Percentiles rank a stretch among this genome's conserved stretches.
These are phyloP conservation scores for Oreotrochilus melanogaster DNA, from an alignment of 2,113 vertebrate genomes.

Conservation along the genomic window DNA sequence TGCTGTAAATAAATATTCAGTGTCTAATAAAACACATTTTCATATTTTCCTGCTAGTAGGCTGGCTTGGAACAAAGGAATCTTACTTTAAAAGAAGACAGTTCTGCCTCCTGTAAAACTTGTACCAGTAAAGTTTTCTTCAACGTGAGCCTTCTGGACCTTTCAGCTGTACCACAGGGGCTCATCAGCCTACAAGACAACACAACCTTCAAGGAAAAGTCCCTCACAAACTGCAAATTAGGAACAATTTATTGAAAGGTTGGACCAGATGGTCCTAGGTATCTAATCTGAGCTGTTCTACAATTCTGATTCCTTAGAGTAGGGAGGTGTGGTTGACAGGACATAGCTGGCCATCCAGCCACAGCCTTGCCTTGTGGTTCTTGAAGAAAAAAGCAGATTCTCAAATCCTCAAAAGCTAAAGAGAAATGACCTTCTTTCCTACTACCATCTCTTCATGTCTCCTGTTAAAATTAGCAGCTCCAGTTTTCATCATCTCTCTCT, in stretches of 20 bases:
- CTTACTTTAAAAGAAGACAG: not conserved
- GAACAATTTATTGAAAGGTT: not conserved
- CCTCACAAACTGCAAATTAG: not conserved
- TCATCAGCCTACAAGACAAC: not conserved
- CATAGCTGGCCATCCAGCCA: not conserved
- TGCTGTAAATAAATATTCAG: not conserved
- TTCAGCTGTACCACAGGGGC: not conserved
- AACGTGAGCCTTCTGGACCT: not conserved
- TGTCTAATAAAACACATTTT: not conserved
- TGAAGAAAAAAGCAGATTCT: not conserved
- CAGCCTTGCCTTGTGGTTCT: not conserved
- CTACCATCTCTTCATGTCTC: not conserved
- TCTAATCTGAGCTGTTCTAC: not conserved
- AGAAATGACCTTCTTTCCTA: not conserved
- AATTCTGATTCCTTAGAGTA: rapidly evolving
- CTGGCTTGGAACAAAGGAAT: not conserved
- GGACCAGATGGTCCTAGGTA: not conserved
- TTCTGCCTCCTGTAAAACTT: not conserved
- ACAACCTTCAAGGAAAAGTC: not conserved
- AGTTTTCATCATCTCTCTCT: not conserved
- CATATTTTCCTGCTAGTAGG: not conserved
- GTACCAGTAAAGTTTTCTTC: not conserved
- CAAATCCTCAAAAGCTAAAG: not conserved
- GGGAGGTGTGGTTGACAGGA: not conserved
- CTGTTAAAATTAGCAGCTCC: not conserved